Base-by-base conservation (phyloP, 2,888 invertebrate genomes). In the Agriotes lineatus region DNA sequence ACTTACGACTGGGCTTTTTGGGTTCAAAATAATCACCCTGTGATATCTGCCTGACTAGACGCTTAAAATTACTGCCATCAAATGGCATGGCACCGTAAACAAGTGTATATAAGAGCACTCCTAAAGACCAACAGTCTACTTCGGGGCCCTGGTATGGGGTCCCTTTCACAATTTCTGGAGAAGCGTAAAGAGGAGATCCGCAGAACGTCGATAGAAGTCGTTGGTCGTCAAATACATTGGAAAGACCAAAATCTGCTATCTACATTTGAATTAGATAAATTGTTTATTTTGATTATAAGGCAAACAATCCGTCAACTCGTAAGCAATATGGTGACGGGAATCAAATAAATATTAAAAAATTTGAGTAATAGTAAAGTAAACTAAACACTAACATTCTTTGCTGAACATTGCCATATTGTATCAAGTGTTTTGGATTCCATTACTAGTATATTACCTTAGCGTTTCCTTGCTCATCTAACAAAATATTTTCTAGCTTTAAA, bases 71-170 rank as follows among this genome's bases (percentile, higher is more conserved):
- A 72, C 96, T 96, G 70, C 99, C 99, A 86, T 99, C 99, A 83
- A 99, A 99, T 60, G 95, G 99, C 99, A 99, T 99, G 74, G 98
- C 97, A 77, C 99, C 99, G 84, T 99, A 99, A 75, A 99, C 98
- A 80, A 99, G 88, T 50, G 99, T 99, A 85, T 99, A 99, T 7
- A 99, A 88, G 52, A 99, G 88, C 54, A 99, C 99, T 62, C 99
- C 99, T 71, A 99, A 86, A 19, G 98, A 98, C 99, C 93, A 94
- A 82, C 93, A 93, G 81, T 94, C 93, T 57, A 93, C 97, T 89
- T 99, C 99, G 2, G 99, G 99, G 4, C 99, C 99, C 80, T 94
- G 93, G 83, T 98, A 98, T 0, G 97, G 97, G 6, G 94, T 95
- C 71, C 98, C 97, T 86, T 96, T 96, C 37, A 98, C 97, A 77